Evolutionary conservation across 1,140 invertebrate species (phyloP).

Genomic region (Bacillus rossius): DNA sequence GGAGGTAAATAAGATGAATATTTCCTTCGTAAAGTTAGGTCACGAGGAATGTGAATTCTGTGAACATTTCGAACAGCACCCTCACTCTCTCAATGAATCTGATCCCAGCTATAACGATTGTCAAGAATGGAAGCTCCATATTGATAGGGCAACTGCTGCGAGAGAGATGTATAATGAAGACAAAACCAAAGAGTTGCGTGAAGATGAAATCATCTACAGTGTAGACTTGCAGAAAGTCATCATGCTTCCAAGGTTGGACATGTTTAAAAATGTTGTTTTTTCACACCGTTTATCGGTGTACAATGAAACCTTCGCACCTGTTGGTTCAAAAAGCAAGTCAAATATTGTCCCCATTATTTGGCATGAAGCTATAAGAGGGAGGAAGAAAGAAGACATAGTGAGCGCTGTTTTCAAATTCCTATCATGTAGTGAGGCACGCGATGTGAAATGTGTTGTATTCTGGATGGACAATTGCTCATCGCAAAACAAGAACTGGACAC

Average conservation of each 20-base stretch:
- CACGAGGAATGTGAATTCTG: slow-evolving; percentile 32
- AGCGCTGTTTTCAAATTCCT: slow-evolving; percentile 22
- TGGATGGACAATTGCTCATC: slow-evolving; percentile 26
- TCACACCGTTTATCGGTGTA: slow-evolving; percentile 20
- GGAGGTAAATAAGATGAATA: slow-evolving; percentile 18
- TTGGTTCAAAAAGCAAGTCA: slow-evolving; percentile 20
- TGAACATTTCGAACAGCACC: slow-evolving; percentile 24
- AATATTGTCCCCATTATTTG: slow-evolving; percentile 23
- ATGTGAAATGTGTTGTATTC: slow-evolving; percentile 22
- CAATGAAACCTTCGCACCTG: slow-evolving; percentile 28
- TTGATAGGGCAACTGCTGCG: slow-evolving; percentile 9
- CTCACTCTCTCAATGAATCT: slow-evolving; percentile 17
- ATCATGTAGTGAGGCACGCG: too few species aligned
- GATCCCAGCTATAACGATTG: slow-evolving; percentile 16
- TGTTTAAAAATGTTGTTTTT: slow-evolving; percentile 27
- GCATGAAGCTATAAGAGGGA: slow-evolving; percentile 26
- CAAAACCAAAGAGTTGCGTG: neutral
- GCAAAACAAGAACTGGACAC: slow-evolving; percentile 22
- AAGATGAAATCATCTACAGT: slow-evolving; percentile 31
- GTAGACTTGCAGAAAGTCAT: slow-evolving; percentile 33
- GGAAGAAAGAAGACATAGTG: slow-evolving; percentile 30
- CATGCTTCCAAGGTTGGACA: slow-evolving; percentile 31
- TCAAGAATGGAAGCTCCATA: slow-evolving; percentile 12
- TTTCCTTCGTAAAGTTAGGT: slow-evolving; percentile 28
- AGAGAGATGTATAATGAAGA: slow-evolving; percentile 15